Evolutionary conservation across 1,140 invertebrate genomes (phyloP).

Genomic region (Pectinophora gossypiella): DNA sequence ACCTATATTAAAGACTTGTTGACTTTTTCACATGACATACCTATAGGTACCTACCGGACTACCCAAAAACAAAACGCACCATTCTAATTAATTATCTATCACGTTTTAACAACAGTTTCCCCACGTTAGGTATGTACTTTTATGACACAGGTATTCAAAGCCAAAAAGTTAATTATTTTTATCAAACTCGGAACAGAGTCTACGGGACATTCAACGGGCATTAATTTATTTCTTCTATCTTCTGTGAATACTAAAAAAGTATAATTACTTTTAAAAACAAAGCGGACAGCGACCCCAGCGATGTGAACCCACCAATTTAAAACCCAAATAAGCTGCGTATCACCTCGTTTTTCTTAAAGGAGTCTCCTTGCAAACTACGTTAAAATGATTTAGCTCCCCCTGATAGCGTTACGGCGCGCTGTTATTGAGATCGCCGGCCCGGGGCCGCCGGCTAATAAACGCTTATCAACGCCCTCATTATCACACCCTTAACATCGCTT

Average conservation of each 20-base stretch:
- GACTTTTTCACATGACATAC: too few relatives aligned
- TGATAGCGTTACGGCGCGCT: constrained; percentile 55
- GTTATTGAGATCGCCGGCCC: constrained; percentile 54
- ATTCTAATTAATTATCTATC: too few relatives aligned
- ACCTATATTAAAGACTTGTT: too few relatives aligned
- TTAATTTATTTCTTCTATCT: neutral
- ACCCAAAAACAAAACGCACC: too few relatives aligned
- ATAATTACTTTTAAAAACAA: constrained; percentile 38
- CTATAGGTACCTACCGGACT: too few relatives aligned
- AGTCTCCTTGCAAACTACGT: constrained; percentile 59
- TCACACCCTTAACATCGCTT: constrained; percentile 74
- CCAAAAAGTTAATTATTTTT: too few relatives aligned
- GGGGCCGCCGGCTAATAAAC: constrained; percentile 64
- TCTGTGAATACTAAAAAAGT: neutral
- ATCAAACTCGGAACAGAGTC: too few relatives aligned
- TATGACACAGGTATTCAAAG: too few relatives aligned
- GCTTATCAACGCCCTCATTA: constrained; percentile 73
- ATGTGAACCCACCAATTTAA: constrained; percentile 39
- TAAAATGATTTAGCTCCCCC: constrained; percentile 73
- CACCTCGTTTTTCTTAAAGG: constrained; percentile 56
- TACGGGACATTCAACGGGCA: too few relatives aligned
- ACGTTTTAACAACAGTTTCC: too few relatives aligned
- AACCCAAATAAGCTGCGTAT: constrained; percentile 53
- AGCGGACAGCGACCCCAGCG: constrained; percentile 6
- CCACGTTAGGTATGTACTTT: too few relatives aligned